Percentiles rank a stretch among this genome's conserved stretches.
Evolutionary conservation across 2,113 vertebrate genomes (phyloP).

Genomic region (Cyphomyrus plagiostoma): DNA sequence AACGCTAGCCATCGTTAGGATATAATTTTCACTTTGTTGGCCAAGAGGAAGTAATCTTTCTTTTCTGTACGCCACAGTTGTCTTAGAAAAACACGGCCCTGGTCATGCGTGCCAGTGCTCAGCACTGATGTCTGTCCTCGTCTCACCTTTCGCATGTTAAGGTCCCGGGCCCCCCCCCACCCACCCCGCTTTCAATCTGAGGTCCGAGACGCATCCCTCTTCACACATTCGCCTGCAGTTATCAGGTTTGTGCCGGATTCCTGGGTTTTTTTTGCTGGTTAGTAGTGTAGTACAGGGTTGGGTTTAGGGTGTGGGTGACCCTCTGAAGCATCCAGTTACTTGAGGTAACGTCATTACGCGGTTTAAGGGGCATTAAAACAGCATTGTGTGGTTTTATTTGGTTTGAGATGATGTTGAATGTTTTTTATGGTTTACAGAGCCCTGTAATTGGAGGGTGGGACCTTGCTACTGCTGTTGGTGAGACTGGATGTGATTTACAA

Average conservation of each 20-base stretch:
- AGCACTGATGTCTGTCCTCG: not conserved
- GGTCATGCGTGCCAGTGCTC: not conserved
- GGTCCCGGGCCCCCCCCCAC: not conserved
- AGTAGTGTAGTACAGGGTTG: not conserved
- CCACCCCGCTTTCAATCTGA: not conserved
- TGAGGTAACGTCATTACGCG: not conserved
- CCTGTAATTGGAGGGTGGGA: not conserved
- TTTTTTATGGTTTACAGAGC: not conserved
- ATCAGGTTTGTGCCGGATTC: not conserved
- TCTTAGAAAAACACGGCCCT: not conserved
- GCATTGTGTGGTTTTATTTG: not conserved
- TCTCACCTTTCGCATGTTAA: not conserved
- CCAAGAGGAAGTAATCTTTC: slow-evolving; percentile 1
- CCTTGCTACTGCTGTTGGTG: not conserved
- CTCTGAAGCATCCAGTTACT: not conserved
- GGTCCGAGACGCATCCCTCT: not conserved
- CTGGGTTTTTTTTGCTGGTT: not conserved
- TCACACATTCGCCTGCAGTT: not conserved
- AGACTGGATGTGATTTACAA: not conserved
- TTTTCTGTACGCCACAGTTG: not conserved
- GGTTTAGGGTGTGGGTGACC: not conserved
- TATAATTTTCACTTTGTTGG: not conserved
- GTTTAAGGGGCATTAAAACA: not conserved
- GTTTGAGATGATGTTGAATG: not conserved
- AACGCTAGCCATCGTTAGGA: not conserved